Conservation (phyloP, 37 sponge, comb jelly and placozoan species). For the Halisarca cf. caerulea region DNA sequence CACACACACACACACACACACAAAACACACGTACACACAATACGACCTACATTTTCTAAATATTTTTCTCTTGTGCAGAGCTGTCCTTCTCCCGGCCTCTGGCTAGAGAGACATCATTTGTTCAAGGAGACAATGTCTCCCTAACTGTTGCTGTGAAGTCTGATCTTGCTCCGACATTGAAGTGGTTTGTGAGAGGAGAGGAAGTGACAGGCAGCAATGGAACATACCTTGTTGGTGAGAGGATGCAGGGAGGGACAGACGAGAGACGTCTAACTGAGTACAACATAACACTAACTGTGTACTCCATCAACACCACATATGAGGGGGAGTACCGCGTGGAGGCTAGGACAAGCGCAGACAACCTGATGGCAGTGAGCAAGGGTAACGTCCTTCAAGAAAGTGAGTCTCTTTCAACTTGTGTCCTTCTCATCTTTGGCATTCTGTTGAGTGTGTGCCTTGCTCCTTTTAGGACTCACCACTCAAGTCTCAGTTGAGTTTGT, state of each 20-base stretch:
- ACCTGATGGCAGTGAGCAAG: neutral
- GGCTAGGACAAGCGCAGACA: neutral
- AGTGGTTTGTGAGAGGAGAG: slow-evolving; percentile 5
- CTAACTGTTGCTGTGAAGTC: slow-evolving; percentile 17
- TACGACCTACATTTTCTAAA: too few species aligned
- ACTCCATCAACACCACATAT: neutral
- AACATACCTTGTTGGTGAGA: neutral
- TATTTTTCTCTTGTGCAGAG: neutral
- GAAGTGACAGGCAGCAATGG: neutral
- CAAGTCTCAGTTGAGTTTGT: neutral
- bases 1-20: neutral
- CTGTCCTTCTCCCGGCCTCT: neutral
- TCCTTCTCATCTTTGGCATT: neutral
- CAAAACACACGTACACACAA: neutral
- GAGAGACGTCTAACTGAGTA: slow-evolving; percentile 11
- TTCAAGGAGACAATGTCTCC: neutral
- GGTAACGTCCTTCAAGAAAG: slow-evolving; percentile 26
- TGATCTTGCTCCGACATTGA: slow-evolving; percentile 33
- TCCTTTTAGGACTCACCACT: neutral
- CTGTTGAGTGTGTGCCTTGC: neutral
- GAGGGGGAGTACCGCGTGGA: slow-evolving; percentile 1
- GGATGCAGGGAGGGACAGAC: neutral
- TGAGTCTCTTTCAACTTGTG: slow-evolving; percentile 15
- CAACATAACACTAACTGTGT: neutral
- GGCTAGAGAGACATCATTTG: slow-evolving; percentile 9